Conservation (phyloP, 2,113 vertebrate species). For the Hyperopisus bebe region DNA sequence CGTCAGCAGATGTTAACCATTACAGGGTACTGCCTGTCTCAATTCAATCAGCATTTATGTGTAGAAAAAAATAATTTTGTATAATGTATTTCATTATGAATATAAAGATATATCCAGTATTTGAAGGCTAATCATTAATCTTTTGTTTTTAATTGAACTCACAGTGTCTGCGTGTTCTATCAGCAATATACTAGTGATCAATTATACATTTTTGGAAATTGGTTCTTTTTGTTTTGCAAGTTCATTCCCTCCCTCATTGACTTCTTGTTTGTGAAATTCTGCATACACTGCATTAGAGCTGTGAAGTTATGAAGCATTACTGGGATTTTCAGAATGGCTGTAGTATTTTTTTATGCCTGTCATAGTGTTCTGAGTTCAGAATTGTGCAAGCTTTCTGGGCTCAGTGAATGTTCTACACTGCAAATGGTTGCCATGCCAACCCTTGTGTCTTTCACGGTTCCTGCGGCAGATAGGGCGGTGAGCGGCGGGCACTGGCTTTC, state of each 20-base stretch:
- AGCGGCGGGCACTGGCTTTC: background rate
- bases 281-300: background rate
- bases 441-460: background rate
- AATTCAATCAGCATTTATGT: background rate
- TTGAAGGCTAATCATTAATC: background rate
- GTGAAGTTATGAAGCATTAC: background rate
- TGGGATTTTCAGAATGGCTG: background rate
- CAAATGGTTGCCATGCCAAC: constrained; percentile 14
- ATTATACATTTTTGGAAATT: background rate
- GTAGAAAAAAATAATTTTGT: background rate
- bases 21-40: background rate
- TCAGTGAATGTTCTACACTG: background rate
- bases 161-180: background rate
- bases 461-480: background rate
- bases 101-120: background rate
- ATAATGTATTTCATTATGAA: background rate
- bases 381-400: background rate
- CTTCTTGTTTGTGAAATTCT: background rate
- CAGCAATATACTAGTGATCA: background rate
- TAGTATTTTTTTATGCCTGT: background rate
- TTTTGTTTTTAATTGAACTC: background rate
- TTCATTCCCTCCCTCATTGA: background rate
- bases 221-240: background rate
- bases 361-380: background rate
- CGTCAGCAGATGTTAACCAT: background rate